Evolutionary conservation across 2,797 vertebrate species (phyloP).

Genomic region (Champsocephalus gunnari): DNA sequence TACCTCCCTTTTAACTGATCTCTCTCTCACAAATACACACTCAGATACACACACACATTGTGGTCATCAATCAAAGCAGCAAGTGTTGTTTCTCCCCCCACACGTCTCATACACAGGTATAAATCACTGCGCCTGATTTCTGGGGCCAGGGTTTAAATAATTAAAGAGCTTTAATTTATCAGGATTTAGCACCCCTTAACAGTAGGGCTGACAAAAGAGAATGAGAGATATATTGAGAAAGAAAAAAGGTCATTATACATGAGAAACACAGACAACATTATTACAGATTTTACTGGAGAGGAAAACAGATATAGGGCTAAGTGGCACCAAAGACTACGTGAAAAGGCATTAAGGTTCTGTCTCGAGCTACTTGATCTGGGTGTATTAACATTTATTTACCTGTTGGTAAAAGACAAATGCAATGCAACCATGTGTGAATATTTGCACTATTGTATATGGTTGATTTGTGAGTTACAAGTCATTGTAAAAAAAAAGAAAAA

Average conservation of each 20-base stretch:
- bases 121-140: constrained; percentile 83
- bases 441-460: constrained; percentile 25
- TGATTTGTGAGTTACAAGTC: constrained; percentile 46
- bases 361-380: constrained; percentile 67
- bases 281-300: constrained; percentile 58
- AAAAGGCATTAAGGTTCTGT: constrained; percentile 63
- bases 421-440: constrained; percentile 24
- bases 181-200: constrained; percentile 81
- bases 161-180: constrained; percentile 88
- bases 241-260: constrained; percentile 45
- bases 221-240: constrained; percentile 53
- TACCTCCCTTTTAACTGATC: constrained; percentile 42
- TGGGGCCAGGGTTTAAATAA: constrained; percentile 85
- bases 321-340: constrained; percentile 53
- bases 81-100: constrained; percentile 76
- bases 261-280: constrained; percentile 60
- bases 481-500: constrained; percentile 4
- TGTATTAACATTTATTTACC: constrained; percentile 51
- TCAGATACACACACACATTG: constrained; percentile 13
- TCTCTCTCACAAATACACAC: constrained; percentile 19
- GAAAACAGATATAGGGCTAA: constrained; percentile 40
- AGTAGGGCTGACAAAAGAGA: constrained; percentile 75
- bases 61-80: constrained; percentile 77
- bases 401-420: constrained; percentile 48
- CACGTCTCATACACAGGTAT: constrained; percentile 74